Conservation (phyloP, 2,888 invertebrate genomes). For the Baccha elongata region DNA sequence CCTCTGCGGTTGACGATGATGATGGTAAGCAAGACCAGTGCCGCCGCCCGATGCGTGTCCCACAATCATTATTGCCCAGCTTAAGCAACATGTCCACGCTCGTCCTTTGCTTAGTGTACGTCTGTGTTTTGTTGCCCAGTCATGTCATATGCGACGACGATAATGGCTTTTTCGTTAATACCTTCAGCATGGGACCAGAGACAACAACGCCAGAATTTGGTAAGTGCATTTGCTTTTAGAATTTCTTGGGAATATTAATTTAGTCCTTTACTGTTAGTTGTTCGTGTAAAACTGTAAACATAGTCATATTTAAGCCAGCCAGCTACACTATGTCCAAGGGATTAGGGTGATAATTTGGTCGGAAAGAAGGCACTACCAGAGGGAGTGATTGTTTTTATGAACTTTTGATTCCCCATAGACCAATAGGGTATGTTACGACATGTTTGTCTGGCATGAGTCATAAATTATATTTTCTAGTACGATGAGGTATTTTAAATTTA, state of each 20-base stretch:
- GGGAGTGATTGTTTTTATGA: not conserved
- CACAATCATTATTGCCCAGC: conserved; percentile 78
- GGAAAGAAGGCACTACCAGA: conserved; percentile 24
- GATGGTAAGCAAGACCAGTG: conserved; percentile 27
- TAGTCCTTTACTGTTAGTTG: not conserved
- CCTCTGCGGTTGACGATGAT: not conserved
- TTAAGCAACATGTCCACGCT: conserved; percentile 71
- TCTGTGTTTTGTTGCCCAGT: conserved; percentile 77
- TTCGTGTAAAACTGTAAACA: not conserved
- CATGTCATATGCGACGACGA: conserved; percentile 80
- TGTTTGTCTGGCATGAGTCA: not conserved
- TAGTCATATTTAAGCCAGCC: not conserved
- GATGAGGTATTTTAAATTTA: no score
- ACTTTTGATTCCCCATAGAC: not conserved
- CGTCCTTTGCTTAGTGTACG: conserved; percentile 77
- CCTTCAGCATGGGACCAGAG: conserved; percentile 80
- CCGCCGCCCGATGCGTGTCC: conserved; percentile 77
- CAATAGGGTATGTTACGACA: conserved; percentile 1
- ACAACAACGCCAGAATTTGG: conserved; percentile 82
- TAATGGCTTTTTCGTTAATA: conserved; percentile 80
- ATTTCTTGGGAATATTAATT: conserved; percentile 8
- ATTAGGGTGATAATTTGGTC: conserved; percentile 61
- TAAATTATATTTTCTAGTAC: no score
- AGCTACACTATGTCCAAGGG: conserved; percentile 23
- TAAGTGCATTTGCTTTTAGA: conserved; percentile 77